These are phyloP conservation scores for Solen grandis DNA, from an alignment of 1,140 invertebrate genomes.

Conservation along the genomic window DNA sequence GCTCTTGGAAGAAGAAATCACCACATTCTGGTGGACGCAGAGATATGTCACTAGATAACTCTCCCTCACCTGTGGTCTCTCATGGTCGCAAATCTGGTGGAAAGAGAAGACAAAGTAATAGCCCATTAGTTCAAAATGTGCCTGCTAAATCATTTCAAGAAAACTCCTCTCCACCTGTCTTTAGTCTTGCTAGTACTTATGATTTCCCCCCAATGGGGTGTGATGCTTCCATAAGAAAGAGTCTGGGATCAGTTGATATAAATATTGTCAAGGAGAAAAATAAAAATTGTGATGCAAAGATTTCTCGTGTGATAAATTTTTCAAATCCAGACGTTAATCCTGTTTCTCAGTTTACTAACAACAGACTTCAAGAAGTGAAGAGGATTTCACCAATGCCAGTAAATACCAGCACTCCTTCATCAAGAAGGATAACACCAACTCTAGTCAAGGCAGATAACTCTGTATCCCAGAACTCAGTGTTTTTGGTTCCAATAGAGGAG, in stretches of 20 bases:
- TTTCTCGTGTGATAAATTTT: conserved; percentile 46
- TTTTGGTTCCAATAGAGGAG: conserved; percentile 48
- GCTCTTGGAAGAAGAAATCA: conserved; percentile 45
- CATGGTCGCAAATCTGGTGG: conserved; percentile 44
- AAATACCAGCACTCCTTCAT: background rate
- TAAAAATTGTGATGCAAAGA: conserved; percentile 34
- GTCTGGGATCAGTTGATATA: conserved; percentile 35
- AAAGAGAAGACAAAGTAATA: conserved; percentile 41
- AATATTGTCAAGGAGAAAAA: conserved; percentile 32
- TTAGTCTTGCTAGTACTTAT: conserved; percentile 39
- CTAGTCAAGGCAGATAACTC: conserved; percentile 42
- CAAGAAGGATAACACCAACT: conserved; percentile 56
- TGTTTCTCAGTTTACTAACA: conserved; percentile 13
- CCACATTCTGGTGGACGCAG: conserved; percentile 41
- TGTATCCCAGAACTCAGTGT: conserved; percentile 48
- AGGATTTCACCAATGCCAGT: conserved; percentile 25
- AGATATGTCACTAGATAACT: conserved; percentile 4
- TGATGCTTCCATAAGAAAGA: background rate
- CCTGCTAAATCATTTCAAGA: conserved; percentile 12
- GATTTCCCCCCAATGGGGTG: conserved; percentile 52
- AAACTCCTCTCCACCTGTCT: conserved; percentile 9
- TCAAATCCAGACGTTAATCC: conserved; percentile 28
- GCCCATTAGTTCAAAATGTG: conserved; percentile 42
- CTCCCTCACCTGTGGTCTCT: background rate
- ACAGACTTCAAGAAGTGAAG: conserved; percentile 39